Base-by-base conservation (phyloP, 2,113 vertebrate species). In the Grammomys dolichurus region DNA sequence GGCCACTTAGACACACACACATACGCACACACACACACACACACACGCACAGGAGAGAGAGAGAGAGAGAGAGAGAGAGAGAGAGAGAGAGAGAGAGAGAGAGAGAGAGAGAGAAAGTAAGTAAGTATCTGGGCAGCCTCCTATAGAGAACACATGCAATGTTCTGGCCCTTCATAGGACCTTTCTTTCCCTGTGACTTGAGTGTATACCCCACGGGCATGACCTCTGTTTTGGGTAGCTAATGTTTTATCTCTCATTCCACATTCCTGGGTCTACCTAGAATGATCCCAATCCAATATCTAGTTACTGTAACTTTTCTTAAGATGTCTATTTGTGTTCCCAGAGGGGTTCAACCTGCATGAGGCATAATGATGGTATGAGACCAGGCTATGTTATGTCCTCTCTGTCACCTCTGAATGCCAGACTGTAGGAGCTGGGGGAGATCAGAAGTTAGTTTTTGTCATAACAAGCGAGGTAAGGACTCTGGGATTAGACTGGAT, bases 61-160 rank as follows among this genome's bases (percentile, higher is more conserved):
- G 36, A 0, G 0, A 8, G 36, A 19, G 16, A 0, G 28, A 0
- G 0, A 5, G 36, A 13, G 11, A 0, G 36, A 0, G 0, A 7
- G 22, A 17, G 16, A 0, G 36, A 0, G 0, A 7, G 36, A 17
- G 11, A 0, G 28, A 0, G 0, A 7, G 28, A 17, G 16, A 0
- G 36, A 67, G 36, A 19, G 12, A 0, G 36, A 19, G 16, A 0
- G 36, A 19, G 16, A 0, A 17, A 54, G 8, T 1, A 54, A 54
- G 51, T 0, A 8, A 0, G 17, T 31, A 91, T 82, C 46, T 72
- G 31, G 58, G 36, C 28, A 33, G 12, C 11, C 24, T 40, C 73
- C 43, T 26, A 9, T 26, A 28, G 48, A 81, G 48, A 12, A 40
- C 3, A 33, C 17, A 33, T 1, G 5, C 4, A 1, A 11, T 28